Evolutionary conservation across 1,140 invertebrate species (phyloP).

Genomic region (Cydia fagiglandana): DNA sequence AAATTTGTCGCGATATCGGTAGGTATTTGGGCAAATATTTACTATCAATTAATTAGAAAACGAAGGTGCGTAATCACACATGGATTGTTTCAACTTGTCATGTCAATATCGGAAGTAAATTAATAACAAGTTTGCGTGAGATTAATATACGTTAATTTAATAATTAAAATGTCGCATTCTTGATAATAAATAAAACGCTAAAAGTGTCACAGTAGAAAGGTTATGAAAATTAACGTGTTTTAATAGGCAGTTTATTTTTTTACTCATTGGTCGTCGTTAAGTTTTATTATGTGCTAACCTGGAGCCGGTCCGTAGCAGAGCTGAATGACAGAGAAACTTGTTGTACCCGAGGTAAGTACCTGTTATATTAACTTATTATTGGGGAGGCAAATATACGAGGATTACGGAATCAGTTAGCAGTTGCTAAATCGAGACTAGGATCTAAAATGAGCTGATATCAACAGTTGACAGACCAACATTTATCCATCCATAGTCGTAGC

Average conservation of each 20-base stretch:
- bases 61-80: slow-evolving; percentile 15
- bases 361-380: slow-evolving; percentile 17
- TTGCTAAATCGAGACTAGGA: neutral
- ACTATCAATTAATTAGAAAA: slow-evolving; percentile 17
- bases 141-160: neutral
- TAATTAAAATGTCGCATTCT: neutral
- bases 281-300: slow-evolving; percentile 27
- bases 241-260: slow-evolving; percentile 22
- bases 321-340: slow-evolving; percentile 29
- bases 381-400: neutral
- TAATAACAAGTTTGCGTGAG: slow-evolving; percentile 1
- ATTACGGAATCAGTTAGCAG: neutral
- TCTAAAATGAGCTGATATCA: neutral
- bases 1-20: slow-evolving; percentile 1
- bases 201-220: slow-evolving; percentile 22
- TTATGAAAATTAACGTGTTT: slow-evolving; percentile 14
- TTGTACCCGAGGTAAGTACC: slow-evolving; percentile 24
- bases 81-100: slow-evolving; percentile 9
- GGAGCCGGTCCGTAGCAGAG: slow-evolving; percentile 16
- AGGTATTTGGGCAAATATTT: slow-evolving; percentile 8
- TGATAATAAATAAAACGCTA: slow-evolving; percentile 10
- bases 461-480: neutral
- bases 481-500: neutral
- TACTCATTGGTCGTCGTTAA: neutral
- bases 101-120: slow-evolving; percentile 25